Conservation (phyloP, 2,888 invertebrate species). For the Druceiella hillmani region DNA sequence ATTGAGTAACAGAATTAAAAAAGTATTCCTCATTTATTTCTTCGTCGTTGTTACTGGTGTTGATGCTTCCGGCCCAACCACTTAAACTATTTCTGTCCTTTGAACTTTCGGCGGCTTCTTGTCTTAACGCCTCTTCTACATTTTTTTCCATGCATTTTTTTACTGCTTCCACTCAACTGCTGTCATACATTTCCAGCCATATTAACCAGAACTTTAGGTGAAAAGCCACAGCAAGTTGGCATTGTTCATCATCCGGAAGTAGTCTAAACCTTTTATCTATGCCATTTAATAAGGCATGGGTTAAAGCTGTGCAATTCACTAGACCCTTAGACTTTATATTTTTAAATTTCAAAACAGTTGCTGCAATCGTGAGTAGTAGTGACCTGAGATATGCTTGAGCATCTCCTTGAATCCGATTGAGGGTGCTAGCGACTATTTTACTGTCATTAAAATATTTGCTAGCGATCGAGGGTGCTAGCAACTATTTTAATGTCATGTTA, state of each 20-base stretch:
- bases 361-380: slow-evolving; percentile 22
- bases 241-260: slow-evolving; percentile 23
- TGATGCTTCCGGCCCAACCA: no score
- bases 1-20: no score
- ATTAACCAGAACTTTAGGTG: slow-evolving; percentile 19
- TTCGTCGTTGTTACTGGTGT: no score
- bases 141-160: slow-evolving; percentile 22
- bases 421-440: no score
- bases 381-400: slow-evolving; percentile 21
- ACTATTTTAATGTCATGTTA: no score
- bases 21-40: no score
- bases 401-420: slow-evolving; percentile 21
- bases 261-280: slow-evolving; percentile 18
- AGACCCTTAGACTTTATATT: slow-evolving; percentile 22
- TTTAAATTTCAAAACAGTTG: slow-evolving; percentile 23
- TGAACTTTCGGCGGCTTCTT: slow-evolving; percentile 22
- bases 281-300: slow-evolving; percentile 24
- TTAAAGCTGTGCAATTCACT: slow-evolving; percentile 23
- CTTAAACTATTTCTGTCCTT: slow-evolving; percentile 9
- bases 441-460: no score
- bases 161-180: slow-evolving; percentile 22
- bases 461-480: no score
- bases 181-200: slow-evolving; percentile 22
- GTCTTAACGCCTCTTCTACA: slow-evolving; percentile 25
- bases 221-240: slow-evolving; percentile 24